These are phyloP conservation scores for Loriculus beryllinus DNA, from an alignment of 2,797 vertebrate genomes.

Conservation along the genomic window DNA sequence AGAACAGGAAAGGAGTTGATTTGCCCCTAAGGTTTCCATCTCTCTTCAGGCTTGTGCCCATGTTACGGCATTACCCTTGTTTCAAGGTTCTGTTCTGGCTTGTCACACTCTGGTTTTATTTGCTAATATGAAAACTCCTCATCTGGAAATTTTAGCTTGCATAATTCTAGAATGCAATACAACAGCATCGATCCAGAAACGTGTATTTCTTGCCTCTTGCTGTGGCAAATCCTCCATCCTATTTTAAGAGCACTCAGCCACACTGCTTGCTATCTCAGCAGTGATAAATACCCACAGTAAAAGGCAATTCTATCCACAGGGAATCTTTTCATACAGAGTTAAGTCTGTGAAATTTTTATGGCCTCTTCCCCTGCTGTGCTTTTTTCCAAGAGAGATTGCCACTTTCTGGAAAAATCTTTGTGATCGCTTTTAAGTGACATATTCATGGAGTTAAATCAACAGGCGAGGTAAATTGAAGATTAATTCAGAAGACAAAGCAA, in stretches of 20 bases:
- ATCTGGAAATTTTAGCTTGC: not conserved
- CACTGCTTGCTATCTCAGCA: not conserved
- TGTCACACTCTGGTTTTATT: not conserved
- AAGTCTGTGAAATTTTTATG: not conserved
- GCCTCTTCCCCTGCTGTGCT: not conserved
- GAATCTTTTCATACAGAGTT: not conserved
- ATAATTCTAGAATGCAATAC: not conserved
- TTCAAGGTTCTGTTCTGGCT: not conserved
- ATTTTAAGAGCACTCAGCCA: not conserved
- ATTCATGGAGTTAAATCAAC: not conserved
- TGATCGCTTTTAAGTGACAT: not conserved
- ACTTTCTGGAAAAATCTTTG: not conserved
- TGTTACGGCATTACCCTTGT: not conserved
- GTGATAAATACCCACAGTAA: not conserved
- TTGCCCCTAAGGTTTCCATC: slow-evolving; percentile 77
- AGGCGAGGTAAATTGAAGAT: not conserved
- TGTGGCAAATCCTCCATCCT: not conserved
- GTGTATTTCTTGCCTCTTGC: not conserved
- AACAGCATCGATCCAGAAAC: not conserved
- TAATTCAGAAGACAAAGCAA: not conserved
- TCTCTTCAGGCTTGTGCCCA: not conserved
- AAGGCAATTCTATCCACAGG: not conserved
- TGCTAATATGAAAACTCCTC: not conserved
- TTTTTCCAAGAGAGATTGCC: not conserved
- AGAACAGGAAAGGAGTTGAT: not conserved